Conservation (phyloP, 2,797 vertebrate species). For the Prunella strophiata region DNA sequence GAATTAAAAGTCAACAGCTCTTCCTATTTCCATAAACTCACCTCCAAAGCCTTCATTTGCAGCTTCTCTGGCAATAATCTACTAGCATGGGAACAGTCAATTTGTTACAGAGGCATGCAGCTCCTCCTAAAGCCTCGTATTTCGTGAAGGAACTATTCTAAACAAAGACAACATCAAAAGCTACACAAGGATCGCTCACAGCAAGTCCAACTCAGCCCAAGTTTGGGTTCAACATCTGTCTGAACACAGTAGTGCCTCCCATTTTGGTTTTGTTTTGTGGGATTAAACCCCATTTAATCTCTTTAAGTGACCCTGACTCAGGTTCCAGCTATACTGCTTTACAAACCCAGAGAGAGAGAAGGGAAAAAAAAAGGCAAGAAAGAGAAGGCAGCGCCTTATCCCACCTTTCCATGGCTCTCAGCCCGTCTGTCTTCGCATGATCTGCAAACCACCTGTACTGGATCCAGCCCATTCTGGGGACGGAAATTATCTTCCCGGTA, state of each 20-base stretch:
- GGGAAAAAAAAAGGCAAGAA: background rate
- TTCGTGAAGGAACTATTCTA: conserved; percentile 13
- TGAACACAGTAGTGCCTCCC: conserved; percentile 17
- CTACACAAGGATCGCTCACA: conserved; percentile 10
- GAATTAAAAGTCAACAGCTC: conserved; percentile 68
- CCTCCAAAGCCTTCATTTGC: conserved; percentile 47
- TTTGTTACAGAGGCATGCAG: conserved; percentile 38
- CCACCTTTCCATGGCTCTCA: conserved; percentile 80
- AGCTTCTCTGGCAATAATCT: conserved; percentile 49
- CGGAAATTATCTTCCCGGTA: conserved; percentile 37
- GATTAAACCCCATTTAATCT: conserved; percentile 21
- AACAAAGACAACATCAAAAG: conserved; percentile 73
- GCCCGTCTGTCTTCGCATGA: conserved; percentile 70
- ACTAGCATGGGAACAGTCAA: conserved; percentile 28
- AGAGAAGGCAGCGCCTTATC: conserved; percentile 38
- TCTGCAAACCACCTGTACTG: conserved; percentile 79
- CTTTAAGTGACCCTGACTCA: conserved; percentile 12
- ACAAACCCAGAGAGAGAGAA: background rate
- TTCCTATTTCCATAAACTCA: conserved; percentile 47
- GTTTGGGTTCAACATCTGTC: conserved; percentile 71
- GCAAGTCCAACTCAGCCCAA: conserved; percentile 68
- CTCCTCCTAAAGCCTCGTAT: conserved; percentile 15
- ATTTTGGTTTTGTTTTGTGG: background rate
- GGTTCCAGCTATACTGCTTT: conserved; percentile 8
- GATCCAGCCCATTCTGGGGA: conserved; percentile 76